Percentiles rank a stretch among this genome's conserved stretches.
phyloP scores from a whole-genome alignment of 2,797 vertebrate species.

The Coccyzus lansbergi region DNA sequence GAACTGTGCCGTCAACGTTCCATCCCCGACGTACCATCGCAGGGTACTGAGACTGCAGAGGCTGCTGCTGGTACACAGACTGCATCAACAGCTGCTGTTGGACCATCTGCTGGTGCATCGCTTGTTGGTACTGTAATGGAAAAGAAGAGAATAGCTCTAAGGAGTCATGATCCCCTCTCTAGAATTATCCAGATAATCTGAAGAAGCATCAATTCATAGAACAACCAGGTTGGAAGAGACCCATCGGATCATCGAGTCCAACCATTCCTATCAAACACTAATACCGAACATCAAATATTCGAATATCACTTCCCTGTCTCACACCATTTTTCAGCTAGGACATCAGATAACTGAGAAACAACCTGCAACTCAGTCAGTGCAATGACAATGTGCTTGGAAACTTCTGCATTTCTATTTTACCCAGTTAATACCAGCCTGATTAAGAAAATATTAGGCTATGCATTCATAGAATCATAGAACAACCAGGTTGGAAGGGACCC shows the following conservation, averaged over 20 bases:
- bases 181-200: neutral
- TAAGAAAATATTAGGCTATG: neutral
- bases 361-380: neutral
- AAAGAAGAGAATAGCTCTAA: neutral
- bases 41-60: slow-evolving; percentile 80
- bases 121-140: slow-evolving; percentile 81
- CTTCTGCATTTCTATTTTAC: fast-evolving
- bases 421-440: neutral
- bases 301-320: neutral
- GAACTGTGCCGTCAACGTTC: neutral
- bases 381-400: neutral
- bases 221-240: no score
- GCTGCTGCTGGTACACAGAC: slow-evolving; percentile 83
- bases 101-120: slow-evolving; percentile 83
- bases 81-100: slow-evolving; percentile 88
- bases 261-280: no score
- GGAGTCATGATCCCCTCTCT: neutral
- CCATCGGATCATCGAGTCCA: no score
- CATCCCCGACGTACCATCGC: slow-evolving; percentile 83
- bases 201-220: neutral
- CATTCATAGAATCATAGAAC: no score
- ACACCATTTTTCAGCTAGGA: neutral
- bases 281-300: no score
- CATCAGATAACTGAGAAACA: neutral
- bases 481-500: no score